Percentiles rank a stretch among this genome's conserved stretches.
phyloP scores from a whole-genome alignment of 2,113 vertebrate genomes.

The Anseranas semipalmata region DNA sequence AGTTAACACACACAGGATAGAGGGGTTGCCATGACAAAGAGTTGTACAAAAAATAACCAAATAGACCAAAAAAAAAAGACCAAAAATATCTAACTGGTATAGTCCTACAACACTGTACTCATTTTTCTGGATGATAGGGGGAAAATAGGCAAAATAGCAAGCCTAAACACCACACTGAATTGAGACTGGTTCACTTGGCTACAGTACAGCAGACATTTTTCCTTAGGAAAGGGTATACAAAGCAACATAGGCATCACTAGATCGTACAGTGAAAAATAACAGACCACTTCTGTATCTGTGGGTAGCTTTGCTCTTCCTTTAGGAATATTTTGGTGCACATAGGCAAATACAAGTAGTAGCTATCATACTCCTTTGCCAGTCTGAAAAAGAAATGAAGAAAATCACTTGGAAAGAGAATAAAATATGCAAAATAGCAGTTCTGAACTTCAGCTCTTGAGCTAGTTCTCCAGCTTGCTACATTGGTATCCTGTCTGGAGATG shows the following conservation, averaged over 20 bases:
- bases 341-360: neutral
- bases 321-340: neutral
- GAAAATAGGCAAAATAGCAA: neutral
- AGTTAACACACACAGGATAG: neutral
- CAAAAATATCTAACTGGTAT: neutral
- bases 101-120: neutral
- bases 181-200: neutral
- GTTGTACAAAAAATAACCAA: neutral
- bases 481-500: neutral
- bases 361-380: neutral
- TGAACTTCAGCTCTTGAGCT: neutral
- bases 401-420: neutral
- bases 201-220: neutral
- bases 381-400: neutral
- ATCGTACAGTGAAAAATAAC: neutral
- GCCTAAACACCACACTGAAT: neutral
- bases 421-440: neutral
- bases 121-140: neutral
- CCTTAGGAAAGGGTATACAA: neutral
- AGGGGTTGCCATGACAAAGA: neutral
- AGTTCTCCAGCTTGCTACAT: neutral
- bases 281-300: neutral
- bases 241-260: neutral
- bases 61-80: neutral
- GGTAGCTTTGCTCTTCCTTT: neutral